Conservation (phyloP, 2,113 vertebrate species). For the Erpornis zantholeuca region DNA sequence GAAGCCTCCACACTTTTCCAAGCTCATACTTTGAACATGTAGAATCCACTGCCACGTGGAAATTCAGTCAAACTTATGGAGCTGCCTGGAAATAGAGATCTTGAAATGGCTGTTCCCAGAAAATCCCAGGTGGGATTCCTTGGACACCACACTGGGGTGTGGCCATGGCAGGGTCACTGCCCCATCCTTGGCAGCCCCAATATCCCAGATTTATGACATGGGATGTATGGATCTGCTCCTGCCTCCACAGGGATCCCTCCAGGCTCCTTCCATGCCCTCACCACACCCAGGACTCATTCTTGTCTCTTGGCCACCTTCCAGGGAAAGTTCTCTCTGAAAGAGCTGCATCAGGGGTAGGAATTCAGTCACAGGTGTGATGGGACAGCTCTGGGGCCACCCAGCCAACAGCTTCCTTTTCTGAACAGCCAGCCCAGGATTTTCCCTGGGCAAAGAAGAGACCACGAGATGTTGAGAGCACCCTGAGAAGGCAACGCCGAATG, state of each 20-base stretch:
- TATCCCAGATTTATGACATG: rapidly evolving
- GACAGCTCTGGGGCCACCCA: neutral
- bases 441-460: neutral
- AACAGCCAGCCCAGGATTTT: neutral
- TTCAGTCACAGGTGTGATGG: neutral
- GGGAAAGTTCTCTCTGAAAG: neutral
- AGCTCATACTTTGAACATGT: neutral
- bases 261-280: neutral
- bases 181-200: neutral
- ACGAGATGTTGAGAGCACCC: neutral
- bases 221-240: neutral
- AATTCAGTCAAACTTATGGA: neutral
- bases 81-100: neutral
- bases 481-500: neutral
- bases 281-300: neutral
- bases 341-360: neutral
- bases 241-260: neutral
- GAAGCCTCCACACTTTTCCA: neutral
- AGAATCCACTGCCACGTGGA: neutral
- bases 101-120: neutral
- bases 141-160: neutral
- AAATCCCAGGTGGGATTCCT: too few relatives aligned
- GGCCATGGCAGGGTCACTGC: neutral
- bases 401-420: neutral
- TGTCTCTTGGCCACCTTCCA: neutral